phyloP scores from a whole-genome alignment of 2,797 vertebrate species.

The Onychomys arenicola region DNA sequence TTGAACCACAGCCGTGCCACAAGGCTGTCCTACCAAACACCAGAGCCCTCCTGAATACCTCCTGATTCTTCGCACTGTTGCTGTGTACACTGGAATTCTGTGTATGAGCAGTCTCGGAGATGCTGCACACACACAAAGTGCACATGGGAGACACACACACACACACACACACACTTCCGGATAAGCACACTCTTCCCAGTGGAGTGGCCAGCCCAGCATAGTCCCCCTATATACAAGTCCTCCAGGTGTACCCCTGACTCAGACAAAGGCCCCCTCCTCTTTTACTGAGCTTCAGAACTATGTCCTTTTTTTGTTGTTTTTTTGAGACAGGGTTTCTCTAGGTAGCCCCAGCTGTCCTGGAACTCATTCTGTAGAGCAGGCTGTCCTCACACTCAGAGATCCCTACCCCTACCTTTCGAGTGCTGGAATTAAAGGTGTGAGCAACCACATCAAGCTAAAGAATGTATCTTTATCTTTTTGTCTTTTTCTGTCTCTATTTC shows the following conservation, averaged over 20 bases:
- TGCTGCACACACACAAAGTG: not conserved
- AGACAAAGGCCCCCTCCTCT: not conserved
- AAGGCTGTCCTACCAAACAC: constrained; percentile 14
- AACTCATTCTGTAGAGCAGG: not conserved
- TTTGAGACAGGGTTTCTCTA: not conserved
- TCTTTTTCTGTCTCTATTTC: constrained; percentile 10
- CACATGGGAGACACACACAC: not conserved
- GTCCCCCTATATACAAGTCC: constrained; percentile 16
- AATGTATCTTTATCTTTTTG: constrained; percentile 14
- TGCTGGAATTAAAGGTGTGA: not conserved
- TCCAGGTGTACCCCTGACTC: not conserved
- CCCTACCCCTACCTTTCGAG: not conserved
- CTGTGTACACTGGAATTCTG: constrained; percentile 35
- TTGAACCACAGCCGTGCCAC: constrained; percentile 32
- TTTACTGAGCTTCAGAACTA: not conserved
- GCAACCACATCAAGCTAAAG: not conserved
- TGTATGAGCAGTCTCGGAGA: not conserved
- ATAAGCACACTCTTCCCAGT: constrained; percentile 82
- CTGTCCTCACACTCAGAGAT: not conserved
- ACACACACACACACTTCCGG: constrained; percentile 24
- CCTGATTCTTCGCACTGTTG: constrained; percentile 64
- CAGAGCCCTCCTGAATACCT: constrained; percentile 47
- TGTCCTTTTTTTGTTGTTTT: not conserved
- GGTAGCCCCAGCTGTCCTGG: not conserved
- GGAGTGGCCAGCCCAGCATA: constrained; percentile 67